Evolutionary conservation across 92 coral and sea anemone genomes (phyloP).

Genomic region (Pocillopora grandis): DNA sequence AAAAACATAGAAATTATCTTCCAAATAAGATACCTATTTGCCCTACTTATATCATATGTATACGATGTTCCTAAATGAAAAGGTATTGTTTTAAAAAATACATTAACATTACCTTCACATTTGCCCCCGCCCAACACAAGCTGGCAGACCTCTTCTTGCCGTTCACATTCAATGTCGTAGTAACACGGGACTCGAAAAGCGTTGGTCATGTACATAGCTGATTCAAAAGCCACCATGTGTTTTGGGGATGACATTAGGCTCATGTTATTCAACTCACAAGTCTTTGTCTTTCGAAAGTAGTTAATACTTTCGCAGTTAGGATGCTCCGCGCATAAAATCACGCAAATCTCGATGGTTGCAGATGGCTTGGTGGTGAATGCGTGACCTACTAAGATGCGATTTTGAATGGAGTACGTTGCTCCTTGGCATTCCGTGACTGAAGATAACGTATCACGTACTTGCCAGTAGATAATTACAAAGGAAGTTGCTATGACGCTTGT

Average conservation of each 20-base stretch:
- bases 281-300: background rate
- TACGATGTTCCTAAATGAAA: no score
- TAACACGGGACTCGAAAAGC: background rate
- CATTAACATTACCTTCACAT: background rate
- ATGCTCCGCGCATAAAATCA: background rate
- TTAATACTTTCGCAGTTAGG: constrained; percentile 9
- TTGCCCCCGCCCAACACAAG: background rate
- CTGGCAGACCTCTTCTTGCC: background rate
- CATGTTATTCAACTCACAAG: constrained; percentile 20
- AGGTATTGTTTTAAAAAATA: no score
- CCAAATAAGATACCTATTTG: no score
- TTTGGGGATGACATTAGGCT: background rate
- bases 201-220: constrained; percentile 3
- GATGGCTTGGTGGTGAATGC: background rate
- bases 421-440: background rate
- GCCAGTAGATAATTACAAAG: background rate
- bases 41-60: no score
- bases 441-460: background rate
- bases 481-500: background rate
- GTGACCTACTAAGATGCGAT: background rate
- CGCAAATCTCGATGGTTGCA: background rate
- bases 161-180: background rate
- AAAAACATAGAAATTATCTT: no score
- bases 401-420: background rate
- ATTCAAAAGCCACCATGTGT: background rate